Evolutionary conservation across 2,797 vertebrate species (phyloP).

Genomic region (Novumbra hubbsi): DNA sequence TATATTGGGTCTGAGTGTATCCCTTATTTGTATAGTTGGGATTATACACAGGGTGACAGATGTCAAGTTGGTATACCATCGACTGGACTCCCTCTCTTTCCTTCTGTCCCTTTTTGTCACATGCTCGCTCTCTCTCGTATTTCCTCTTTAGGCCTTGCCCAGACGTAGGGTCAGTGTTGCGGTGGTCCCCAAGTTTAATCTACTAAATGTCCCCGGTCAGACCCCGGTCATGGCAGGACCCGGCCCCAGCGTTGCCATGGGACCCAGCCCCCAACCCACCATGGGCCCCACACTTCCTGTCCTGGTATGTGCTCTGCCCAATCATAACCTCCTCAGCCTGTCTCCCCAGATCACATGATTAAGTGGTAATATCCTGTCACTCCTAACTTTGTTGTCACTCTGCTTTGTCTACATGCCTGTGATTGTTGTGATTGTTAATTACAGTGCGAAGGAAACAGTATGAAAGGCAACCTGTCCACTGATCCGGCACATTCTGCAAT

Average conservation of each 20-base stretch:
- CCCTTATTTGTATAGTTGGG: not conserved
- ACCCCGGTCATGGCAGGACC: conserved; percentile 66
- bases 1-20: not conserved
- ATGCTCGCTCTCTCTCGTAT: conserved; percentile 29
- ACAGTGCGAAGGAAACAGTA: conserved; percentile 84
- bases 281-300: conserved; percentile 72
- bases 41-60: not conserved
- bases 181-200: conserved; percentile 97
- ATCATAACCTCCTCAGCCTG: conserved; percentile 22
- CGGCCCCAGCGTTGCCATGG: conserved; percentile 41
- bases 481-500: conserved; percentile 71
- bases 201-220: conserved; percentile 90
- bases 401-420: not conserved
- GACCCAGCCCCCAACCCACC: conserved; percentile 31
- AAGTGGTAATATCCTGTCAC: not conserved
- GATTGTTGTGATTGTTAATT: conserved; percentile 32
- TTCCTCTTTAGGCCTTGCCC: conserved; percentile 83
- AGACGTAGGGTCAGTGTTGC: conserved; percentile 96
- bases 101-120: not conserved
- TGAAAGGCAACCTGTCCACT: conserved; percentile 70
- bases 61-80: not conserved
- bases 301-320: conserved; percentile 74
- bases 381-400: not conserved
- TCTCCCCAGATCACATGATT: not conserved
- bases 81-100: not conserved